Evolutionary conservation across 1,140 invertebrate genomes (phyloP).

Genomic region (Drosophila ambigua): DNA sequence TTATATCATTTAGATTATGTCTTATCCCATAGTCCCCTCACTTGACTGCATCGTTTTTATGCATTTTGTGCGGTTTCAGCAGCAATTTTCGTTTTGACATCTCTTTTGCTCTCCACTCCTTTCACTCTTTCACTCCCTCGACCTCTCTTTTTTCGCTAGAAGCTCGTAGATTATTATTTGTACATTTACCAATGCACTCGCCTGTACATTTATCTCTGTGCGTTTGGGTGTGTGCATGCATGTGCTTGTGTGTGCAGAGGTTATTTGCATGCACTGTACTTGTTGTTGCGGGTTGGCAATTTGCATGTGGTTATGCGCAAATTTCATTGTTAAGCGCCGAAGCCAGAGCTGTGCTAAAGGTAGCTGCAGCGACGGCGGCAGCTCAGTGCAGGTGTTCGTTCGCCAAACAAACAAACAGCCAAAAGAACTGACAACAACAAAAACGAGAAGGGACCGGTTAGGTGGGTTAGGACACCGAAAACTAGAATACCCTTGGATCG

Average conservation of each 20-base stretch:
- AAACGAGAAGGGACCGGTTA: background rate
- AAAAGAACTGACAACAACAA: conserved; percentile 22
- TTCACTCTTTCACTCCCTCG: background rate
- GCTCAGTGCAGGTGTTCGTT: conserved; percentile 24
- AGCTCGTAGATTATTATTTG: conserved; percentile 80
- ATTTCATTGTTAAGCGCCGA: conserved; percentile 81
- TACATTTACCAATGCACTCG: conserved; percentile 57
- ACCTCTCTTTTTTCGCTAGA: conserved; percentile 13
- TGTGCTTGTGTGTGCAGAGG: conserved; percentile 20
- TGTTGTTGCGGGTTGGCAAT: conserved; percentile 73
- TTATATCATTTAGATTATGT: too few species aligned
- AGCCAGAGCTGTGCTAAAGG: conserved; percentile 63
- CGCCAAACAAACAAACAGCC: conserved; percentile 42
- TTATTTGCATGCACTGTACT: conserved; percentile 18
- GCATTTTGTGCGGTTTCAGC: conserved; percentile 53
- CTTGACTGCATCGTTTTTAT: conserved; percentile 14
- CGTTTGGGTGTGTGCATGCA: conserved; percentile 13
- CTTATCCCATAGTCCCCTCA: background rate
- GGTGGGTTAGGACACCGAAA: too few species aligned
- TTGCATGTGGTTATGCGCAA: conserved; percentile 82
- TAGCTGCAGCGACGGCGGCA: conserved; percentile 32
- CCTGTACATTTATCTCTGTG: too few species aligned
- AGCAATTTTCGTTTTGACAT: conserved; percentile 73
- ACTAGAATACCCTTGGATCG: background rate
- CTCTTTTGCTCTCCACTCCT: conserved; percentile 32